These are phyloP conservation scores for Halocynthia roretzi DNA, from an alignment of 23 tunicate genomes.

Conservation along the genomic window DNA sequence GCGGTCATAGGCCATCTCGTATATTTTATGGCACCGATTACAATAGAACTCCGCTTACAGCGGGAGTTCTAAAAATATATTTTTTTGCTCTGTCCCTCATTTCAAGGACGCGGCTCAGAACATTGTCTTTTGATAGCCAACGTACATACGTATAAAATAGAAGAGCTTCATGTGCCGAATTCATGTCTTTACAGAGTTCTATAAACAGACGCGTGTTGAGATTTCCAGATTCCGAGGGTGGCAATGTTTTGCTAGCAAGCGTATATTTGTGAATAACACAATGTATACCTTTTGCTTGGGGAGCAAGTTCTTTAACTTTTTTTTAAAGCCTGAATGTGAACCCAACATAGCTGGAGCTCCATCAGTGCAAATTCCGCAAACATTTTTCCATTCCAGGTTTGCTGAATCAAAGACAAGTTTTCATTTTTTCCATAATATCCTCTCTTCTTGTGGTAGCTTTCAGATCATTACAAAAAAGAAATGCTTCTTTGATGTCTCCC, in stretches of 20 bases:
- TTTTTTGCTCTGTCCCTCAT: conserved; percentile 22
- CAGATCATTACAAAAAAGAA: conserved; percentile 37
- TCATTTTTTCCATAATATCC: no score
- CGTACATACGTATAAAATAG: conserved; percentile 49
- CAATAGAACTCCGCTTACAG: no score
- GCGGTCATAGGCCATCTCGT: no score
- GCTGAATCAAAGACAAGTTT: conserved; percentile 47
- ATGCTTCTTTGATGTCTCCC: conserved; percentile 46
- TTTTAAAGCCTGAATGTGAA: not conserved
- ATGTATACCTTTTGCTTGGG: conserved; percentile 38
- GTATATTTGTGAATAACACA: conserved; percentile 61
- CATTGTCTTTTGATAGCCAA: conserved; percentile 63
- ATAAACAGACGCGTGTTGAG: conserved; percentile 44
- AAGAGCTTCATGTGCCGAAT: conserved; percentile 41
- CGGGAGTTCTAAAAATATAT: no score
- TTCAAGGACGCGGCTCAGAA: conserved; percentile 54
- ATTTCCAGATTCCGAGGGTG: no score
- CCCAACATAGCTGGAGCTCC: conserved; percentile 2
- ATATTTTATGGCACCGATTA: no score
- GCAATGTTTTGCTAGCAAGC: conserved; percentile 72
- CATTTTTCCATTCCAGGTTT: conserved; percentile 46
- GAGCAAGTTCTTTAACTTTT: conserved; percentile 40
- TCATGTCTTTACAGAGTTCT: conserved; percentile 43
- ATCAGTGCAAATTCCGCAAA: conserved; percentile 16
- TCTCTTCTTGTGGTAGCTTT: conserved; percentile 39